A percentile compares a stretch with the other conserved stretches of the same genome.
phyloP scores from a whole-genome alignment of 2,888 invertebrate species.

The Pyrrhosoma nymphula region DNA sequence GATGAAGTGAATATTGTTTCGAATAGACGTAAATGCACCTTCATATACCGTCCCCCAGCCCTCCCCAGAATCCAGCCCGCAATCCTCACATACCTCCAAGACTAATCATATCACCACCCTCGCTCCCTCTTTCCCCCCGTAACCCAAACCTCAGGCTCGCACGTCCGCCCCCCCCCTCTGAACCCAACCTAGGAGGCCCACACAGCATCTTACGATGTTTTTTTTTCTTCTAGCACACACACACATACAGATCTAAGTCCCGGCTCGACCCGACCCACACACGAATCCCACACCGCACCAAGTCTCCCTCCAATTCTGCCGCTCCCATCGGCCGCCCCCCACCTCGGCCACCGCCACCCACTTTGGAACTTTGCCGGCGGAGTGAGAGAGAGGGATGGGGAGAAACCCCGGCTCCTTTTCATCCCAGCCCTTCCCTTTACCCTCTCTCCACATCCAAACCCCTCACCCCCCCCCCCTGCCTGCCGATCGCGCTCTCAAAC shows the following conservation, averaged over 20 bases:
- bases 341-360: neutral
- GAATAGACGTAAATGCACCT: too few relatives aligned
- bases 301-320: too few relatives aligned
- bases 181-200: neutral
- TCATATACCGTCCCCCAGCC: too few relatives aligned
- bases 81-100: too few relatives aligned
- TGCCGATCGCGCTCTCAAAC: neutral
- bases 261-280: neutral
- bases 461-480: neutral
- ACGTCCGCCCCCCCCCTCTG: neutral
- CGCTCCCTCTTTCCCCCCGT: neutral
- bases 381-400: neutral
- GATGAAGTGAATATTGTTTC: too few relatives aligned
- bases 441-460: neutral
- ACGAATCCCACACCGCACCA: neutral
- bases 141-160: neutral
- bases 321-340: neutral
- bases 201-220: neutral
- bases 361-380: conserved; percentile 46
- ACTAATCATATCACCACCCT: too few relatives aligned
- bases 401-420: neutral
- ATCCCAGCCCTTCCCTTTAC: neutral
- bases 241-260: neutral
- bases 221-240: neutral
- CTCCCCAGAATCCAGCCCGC: too few relatives aligned